Conservation (phyloP, 2,113 vertebrate genomes). For the Butorides virescens region DNA sequence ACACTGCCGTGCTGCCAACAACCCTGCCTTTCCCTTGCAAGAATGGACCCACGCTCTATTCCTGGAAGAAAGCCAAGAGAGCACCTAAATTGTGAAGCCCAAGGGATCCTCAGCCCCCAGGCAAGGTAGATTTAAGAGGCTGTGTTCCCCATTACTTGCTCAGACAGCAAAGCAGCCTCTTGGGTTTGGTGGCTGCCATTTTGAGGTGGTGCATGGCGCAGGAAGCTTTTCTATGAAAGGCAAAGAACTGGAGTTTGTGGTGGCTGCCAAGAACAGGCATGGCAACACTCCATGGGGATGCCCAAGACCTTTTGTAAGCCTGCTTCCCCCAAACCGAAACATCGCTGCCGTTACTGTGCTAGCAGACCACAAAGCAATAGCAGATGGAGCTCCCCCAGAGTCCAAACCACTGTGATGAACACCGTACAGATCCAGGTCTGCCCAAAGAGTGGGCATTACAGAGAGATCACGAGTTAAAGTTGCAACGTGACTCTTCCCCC, state of each 20-base stretch:
- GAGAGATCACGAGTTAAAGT: fast-evolving
- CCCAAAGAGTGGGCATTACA: not conserved
- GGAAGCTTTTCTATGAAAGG: not conserved
- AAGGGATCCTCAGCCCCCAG: not conserved
- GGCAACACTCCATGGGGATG: not conserved
- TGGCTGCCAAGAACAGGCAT: not conserved
- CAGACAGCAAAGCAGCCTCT: not conserved
- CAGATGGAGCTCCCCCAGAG: not conserved
- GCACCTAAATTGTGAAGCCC: not conserved
- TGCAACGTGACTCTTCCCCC: not conserved
- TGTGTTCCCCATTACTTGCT: not conserved
- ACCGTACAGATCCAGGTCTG: not conserved
- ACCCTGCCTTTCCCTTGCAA: conserved; percentile 15
- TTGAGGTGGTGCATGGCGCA: not conserved
- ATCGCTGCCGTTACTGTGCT: fast-evolving
- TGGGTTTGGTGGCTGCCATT: not conserved
- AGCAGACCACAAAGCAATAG: not conserved
- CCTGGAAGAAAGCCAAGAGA: not conserved
- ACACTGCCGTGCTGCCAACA: not conserved
- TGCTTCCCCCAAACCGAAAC: not conserved
- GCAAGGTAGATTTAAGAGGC: not conserved
- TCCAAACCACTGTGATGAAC: not conserved
- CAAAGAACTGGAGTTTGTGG: not conserved
- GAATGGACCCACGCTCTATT: not conserved
- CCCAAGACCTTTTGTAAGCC: not conserved